phyloP scores from a whole-genome alignment of 53 echinoderm and acorn worm species.

The Henricia sp. region DNA sequence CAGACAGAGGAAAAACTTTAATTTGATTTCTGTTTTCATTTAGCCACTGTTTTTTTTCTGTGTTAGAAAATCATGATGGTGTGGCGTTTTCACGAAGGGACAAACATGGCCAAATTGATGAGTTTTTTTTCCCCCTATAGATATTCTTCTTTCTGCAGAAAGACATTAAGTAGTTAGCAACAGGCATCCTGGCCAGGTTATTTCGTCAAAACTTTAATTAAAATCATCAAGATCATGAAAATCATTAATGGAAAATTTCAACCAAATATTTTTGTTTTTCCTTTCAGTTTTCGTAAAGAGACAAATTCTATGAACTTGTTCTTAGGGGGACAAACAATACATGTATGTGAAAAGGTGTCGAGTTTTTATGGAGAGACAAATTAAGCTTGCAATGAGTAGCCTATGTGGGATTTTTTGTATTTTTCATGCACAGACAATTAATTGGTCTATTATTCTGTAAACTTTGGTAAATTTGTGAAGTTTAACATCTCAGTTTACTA shows the following conservation, averaged over 20 bases:
- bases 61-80: neutral
- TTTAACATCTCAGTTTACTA: slow-evolving; percentile 24
- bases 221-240: slow-evolving; percentile 13
- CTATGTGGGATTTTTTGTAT: slow-evolving; percentile 27
- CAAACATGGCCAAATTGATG: too few species aligned
- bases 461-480: slow-evolving; percentile 5
- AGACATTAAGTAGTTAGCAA: neutral
- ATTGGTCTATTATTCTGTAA: slow-evolving; percentile 28
- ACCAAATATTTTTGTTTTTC: neutral
- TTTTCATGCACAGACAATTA: slow-evolving; percentile 27
- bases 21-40: slow-evolving; percentile 1
- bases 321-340: slow-evolving; percentile 29
- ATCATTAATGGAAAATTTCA: slow-evolving; percentile 14
- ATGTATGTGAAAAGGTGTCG: slow-evolving; percentile 23
- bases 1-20: too few species aligned
- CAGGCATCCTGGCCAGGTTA: slow-evolving; percentile 16
- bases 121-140: too few species aligned
- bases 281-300: slow-evolving; percentile 26
- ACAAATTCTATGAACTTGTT: slow-evolving; percentile 34
- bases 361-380: slow-evolving; percentile 7
- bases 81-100: too few species aligned
- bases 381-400: slow-evolving; percentile 27
- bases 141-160: too few species aligned
- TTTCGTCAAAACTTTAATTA: slow-evolving; percentile 7
- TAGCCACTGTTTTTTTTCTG: slow-evolving; percentile 10